These are phyloP conservation scores for Argya squamiceps DNA, from an alignment of 2,797 vertebrate species.

Conservation along the genomic window DNA sequence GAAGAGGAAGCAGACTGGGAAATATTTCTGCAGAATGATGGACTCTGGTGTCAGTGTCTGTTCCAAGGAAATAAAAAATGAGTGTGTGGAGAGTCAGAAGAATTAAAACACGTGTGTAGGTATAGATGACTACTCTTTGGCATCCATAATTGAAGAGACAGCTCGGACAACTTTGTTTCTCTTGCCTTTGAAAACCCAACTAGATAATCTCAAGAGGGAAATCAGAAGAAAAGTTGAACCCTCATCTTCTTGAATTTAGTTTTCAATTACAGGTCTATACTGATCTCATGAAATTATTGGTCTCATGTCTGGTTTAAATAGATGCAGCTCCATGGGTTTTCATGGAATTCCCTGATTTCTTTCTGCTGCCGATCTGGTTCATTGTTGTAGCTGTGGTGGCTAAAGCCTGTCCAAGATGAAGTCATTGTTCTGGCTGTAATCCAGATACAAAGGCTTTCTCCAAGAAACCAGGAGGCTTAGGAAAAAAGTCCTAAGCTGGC, in stretches of 20 bases:
- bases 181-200: neutral
- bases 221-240: neutral
- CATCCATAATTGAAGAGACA: neutral
- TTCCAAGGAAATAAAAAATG: neutral
- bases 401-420: neutral
- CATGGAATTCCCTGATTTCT: neutral
- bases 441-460: neutral
- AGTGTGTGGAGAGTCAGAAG: neutral
- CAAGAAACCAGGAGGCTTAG: neutral
- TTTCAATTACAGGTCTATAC: neutral
- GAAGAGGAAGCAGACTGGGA: slow-evolving; percentile 36
- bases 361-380: neutral
- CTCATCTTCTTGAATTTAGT: neutral
- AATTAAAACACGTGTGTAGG: neutral
- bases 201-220: neutral
- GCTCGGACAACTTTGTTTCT: neutral
- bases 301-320: neutral
- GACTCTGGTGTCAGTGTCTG: neutral
- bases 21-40: slow-evolving; percentile 39
- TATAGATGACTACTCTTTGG: neutral
- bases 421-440: neutral
- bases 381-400: neutral
- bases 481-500: neutral
- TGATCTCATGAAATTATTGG: neutral
- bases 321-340: neutral